Base-by-base conservation (phyloP, 2,888 invertebrate genomes). In the Athripsodes cinereus region DNA sequence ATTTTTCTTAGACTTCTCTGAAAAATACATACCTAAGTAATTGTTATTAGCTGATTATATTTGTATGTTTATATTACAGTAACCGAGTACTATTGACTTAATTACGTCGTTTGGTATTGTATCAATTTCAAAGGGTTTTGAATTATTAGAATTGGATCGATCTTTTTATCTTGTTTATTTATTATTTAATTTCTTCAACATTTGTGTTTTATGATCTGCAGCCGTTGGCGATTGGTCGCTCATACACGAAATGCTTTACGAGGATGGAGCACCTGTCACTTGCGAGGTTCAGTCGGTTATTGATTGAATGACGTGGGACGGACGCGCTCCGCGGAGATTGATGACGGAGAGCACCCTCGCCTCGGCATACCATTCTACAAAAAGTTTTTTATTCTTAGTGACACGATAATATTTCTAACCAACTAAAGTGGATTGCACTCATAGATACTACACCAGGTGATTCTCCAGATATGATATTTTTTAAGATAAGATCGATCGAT, bases 231-330 rank as follows among this genome's bases (percentile, higher is more conserved):
- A 26, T 26, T 10, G 26, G 26, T 26, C 26, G 26, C 40, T n/a
- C 48, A 40, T n/a, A 40, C 2, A 40, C 8, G 5, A 19, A 48
- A 48, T 48, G 18, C 10, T 8, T 48, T 19, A 21, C 48, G 16
- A 26, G 55, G 55, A 58, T 53, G 52, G 56, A 60, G 53, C 48
- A 53, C 59, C 60, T 58, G 60, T 55, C 62, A 60, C 53, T 58
- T 55, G 31, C 49, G 51, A 51, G 51, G 54, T 16, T 16, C 40
- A 16, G 40, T 13, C 40, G 40, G 40, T 60, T 62, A 62, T 62
- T 61, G 62, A 62, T 62, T 62, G 60, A 58, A 59, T 59, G 53
- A 59, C 54, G 55, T 49, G 55, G 55, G 49, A 50, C 50, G 55
- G 55, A 55, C 55, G 35, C 40, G 49, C 55, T n/a, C 50, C 20